These are phyloP conservation scores for Crotophaga sulcirostris DNA, from an alignment of 2,113 vertebrate species.

Conservation along the genomic window DNA sequence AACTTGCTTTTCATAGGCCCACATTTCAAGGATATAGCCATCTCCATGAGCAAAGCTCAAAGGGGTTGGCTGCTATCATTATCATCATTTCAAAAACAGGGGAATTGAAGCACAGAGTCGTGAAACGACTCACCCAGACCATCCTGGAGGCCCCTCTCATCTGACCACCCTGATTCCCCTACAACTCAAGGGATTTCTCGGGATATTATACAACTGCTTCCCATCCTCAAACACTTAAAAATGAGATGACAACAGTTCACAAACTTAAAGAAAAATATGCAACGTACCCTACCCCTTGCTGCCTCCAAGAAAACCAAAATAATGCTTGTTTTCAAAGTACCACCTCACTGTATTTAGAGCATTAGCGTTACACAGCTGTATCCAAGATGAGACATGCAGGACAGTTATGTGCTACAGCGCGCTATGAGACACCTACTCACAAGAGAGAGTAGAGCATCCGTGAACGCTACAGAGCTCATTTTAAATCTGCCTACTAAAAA, in stretches of 20 bases:
- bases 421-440: not conserved
- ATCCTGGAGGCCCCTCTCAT: not conserved
- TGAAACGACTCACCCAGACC: rapidly evolving
- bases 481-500: not conserved
- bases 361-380: not conserved
- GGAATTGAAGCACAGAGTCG: not conserved
- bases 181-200: not conserved
- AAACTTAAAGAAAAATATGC: not conserved
- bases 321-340: not conserved
- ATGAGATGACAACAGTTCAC: not conserved
- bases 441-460: not conserved
- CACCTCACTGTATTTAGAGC: not conserved
- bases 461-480: rapidly evolving
- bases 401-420: not conserved
- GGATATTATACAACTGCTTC: not conserved
- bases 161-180: not conserved
- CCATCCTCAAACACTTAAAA: not conserved
- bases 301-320: not conserved
- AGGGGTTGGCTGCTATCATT: not conserved
- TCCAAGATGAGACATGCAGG: not conserved
- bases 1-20: not conserved
- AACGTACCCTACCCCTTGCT: not conserved
- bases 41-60: not conserved
- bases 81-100: not conserved
- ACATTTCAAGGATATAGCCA: not conserved